Conservation (phyloP, 2,113 vertebrate genomes). For the Nothocercus julius region DNA sequence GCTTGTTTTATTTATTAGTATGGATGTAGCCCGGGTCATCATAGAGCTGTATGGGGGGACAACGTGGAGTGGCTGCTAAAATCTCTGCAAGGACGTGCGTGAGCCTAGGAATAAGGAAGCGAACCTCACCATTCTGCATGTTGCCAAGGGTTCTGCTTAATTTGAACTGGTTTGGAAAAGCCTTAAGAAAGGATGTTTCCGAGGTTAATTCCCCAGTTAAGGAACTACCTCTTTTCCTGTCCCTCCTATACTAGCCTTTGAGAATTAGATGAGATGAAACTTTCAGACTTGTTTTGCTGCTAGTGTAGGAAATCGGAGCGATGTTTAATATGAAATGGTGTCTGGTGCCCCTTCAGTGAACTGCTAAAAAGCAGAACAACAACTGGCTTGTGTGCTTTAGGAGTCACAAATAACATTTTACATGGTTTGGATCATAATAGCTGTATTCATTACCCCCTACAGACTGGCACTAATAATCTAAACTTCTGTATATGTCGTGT, state of each 20-base stretch:
- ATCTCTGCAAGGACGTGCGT: background rate
- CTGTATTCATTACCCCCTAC: slow-evolving; percentile 35
- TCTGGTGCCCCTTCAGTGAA: slow-evolving; percentile 28
- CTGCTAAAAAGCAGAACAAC: slow-evolving; percentile 33
- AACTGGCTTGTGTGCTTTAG: slow-evolving; percentile 5
- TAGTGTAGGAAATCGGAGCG: background rate
- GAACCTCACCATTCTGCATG: background rate
- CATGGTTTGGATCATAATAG: slow-evolving; percentile 2
- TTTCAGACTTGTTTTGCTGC: background rate
- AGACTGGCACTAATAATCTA: background rate
- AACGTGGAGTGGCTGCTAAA: background rate
- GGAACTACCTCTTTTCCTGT: background rate
- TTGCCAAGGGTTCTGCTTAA: background rate
- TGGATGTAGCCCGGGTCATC: background rate
- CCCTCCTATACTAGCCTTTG: background rate
- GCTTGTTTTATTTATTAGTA: background rate
- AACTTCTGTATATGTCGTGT: background rate
- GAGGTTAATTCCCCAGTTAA: background rate
- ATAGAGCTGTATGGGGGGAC: background rate
- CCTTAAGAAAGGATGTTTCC: background rate
- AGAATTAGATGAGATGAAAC: background rate
- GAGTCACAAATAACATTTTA: background rate
- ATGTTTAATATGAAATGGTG: background rate
- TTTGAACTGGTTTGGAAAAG: background rate
- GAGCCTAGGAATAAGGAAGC: background rate